A percentile compares a stretch with the other conserved stretches of the same genome.
Evolutionary conservation across 2,797 vertebrate species (phyloP).

Genomic region (Numenius phaeopus): DNA sequence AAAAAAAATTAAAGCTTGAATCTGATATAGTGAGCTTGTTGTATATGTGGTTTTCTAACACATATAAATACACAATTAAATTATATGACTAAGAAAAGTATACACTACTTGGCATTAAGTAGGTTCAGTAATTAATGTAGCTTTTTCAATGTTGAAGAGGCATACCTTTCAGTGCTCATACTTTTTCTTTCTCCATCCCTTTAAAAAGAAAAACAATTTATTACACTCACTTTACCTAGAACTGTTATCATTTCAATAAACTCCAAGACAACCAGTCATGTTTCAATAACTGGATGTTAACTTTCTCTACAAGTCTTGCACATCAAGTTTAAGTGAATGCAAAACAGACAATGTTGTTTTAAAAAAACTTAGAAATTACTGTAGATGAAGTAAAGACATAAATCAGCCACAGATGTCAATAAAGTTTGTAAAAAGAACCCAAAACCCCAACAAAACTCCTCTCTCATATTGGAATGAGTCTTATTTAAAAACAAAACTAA

Average conservation of each 20-base stretch:
- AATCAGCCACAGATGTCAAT: background rate
- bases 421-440: background rate
- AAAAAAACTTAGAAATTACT: background rate
- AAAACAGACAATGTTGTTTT: background rate
- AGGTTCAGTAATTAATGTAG: background rate
- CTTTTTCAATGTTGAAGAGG: background rate
- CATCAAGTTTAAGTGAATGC: background rate
- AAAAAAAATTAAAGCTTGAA: background rate
- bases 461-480: background rate
- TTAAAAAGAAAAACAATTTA: conserved; percentile 60
- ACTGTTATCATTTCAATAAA: background rate
- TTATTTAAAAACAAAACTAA: background rate
- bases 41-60: accelerated
- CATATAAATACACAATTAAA: background rate
- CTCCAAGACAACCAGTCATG: background rate
- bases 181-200: conserved; percentile 98
- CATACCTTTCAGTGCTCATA: conserved; percentile 96
- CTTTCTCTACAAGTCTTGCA: background rate
- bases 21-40: background rate
- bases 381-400: background rate
- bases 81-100: background rate
- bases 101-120: background rate
- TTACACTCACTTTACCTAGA: background rate
- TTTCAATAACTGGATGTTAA: background rate
- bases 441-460: background rate